These are phyloP conservation scores for Drosophila sturtevanti DNA, from an alignment of 1,140 invertebrate genomes.

Conservation along the genomic window DNA sequence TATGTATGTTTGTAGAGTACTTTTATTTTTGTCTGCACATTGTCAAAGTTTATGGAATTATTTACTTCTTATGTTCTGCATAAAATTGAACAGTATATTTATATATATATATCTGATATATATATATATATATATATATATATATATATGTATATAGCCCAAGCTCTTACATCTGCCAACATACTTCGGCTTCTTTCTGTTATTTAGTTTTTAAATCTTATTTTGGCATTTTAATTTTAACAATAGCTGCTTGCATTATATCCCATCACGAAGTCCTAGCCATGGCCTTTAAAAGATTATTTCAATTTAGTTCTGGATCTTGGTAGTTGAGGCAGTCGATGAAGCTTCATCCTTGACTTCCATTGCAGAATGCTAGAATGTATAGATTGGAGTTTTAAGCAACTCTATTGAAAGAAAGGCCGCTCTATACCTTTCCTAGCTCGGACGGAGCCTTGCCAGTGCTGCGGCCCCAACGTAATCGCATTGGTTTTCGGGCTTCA, in stretches of 20 bases:
- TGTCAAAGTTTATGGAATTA: background rate
- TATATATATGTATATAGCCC: background rate
- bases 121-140: background rate
- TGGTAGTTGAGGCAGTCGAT: slow-evolving; percentile 36
- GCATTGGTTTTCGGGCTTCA: slow-evolving; percentile 73
- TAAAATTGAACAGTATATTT: background rate
- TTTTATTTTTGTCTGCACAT: background rate
- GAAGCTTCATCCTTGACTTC: slow-evolving; percentile 31
- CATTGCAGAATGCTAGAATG: slow-evolving; percentile 9
- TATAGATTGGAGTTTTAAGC: background rate
- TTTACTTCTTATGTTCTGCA: background rate
- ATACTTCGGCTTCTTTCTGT: background rate
- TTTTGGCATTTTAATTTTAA: slow-evolving; percentile 40
- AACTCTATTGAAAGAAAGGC: too few species aligned
- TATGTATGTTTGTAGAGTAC: background rate
- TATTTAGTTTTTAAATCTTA: slow-evolving; percentile 8
- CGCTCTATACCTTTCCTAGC: slow-evolving; percentile 34
- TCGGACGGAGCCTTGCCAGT: slow-evolving; percentile 63
- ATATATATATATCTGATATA: background rate
- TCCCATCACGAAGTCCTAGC: slow-evolving; percentile 29
- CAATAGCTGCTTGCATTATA: slow-evolving; percentile 25
- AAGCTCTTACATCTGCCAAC: background rate
- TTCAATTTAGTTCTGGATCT: slow-evolving; percentile 55
- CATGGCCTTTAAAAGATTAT: slow-evolving; percentile 20
- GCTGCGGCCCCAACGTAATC: slow-evolving; percentile 78